A percentile compares a stretch with the other conserved stretches of the same genome.
Conservation (phyloP, 2,797 vertebrate genomes). For the Schizothorax lantsangensis region DNA sequence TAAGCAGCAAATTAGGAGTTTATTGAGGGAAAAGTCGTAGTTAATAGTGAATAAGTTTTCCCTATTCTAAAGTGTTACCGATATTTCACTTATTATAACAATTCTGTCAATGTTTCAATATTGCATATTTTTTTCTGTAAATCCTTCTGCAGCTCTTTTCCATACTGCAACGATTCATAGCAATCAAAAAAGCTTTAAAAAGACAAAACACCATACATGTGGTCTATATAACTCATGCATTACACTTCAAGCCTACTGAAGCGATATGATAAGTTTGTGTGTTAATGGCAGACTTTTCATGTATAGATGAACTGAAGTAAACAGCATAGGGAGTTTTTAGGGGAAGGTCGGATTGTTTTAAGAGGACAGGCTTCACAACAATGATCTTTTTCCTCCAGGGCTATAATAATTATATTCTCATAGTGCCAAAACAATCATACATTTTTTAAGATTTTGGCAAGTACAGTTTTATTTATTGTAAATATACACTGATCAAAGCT, state of each 20-base stretch:
- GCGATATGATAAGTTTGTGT: neutral
- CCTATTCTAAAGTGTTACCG: too few species aligned
- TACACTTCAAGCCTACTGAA: neutral
- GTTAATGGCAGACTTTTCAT: neutral
- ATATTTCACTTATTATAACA: too few species aligned
- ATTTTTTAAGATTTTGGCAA: slow-evolving; percentile 22
- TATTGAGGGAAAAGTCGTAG: too few species aligned
- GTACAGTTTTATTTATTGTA: slow-evolving; percentile 1
- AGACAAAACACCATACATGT: neutral
- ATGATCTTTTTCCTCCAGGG: neutral
- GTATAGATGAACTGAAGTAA: neutral
- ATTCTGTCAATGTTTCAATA: too few species aligned
- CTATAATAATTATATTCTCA: slow-evolving; percentile 15
- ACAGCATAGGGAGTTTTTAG: neutral
- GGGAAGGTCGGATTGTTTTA: neutral
- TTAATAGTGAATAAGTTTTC: too few species aligned
- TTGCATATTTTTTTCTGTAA: too few species aligned
- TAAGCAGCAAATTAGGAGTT: too few species aligned
- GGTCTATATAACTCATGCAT: neutral
- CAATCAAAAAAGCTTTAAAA: neutral
- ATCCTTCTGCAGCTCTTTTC: too few species aligned
- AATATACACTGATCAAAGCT: slow-evolving; percentile 23
- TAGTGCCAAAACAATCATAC: slow-evolving; percentile 21
- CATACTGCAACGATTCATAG: neutral
- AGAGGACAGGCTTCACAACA: neutral